A percentile compares a stretch with the other conserved stretches of the same genome.
Evolutionary conservation across 2,888 invertebrate species (phyloP).

Genomic region (Drosophila algonquin): DNA sequence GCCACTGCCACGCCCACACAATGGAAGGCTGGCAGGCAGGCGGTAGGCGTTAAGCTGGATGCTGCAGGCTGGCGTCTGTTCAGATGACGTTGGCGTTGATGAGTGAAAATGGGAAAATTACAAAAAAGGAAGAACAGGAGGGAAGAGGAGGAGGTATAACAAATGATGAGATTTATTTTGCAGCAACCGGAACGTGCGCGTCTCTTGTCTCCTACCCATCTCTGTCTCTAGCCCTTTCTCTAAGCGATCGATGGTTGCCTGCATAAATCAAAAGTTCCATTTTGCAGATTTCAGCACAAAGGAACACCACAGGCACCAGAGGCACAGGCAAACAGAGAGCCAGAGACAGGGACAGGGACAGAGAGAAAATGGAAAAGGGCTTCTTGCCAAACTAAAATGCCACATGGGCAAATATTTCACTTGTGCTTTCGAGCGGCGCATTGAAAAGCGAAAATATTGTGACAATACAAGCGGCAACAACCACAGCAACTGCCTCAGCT

Average conservation of each 20-base stretch:
- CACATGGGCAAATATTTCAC: slow-evolving; percentile 76
- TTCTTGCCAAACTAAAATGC: slow-evolving; percentile 68
- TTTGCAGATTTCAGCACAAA: slow-evolving; percentile 60
- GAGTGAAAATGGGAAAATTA: slow-evolving; percentile 73
- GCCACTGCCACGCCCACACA: slow-evolving; percentile 73
- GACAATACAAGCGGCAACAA: slow-evolving; percentile 62
- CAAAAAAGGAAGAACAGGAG: slow-evolving; percentile 51
- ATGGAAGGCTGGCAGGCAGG: slow-evolving; percentile 11
- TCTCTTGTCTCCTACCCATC: slow-evolving; percentile 3
- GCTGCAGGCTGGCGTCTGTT: slow-evolving; percentile 8
- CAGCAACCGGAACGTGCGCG: not conserved
- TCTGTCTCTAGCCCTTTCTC: slow-evolving; percentile 17
- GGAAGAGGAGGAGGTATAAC: slow-evolving; percentile 43
- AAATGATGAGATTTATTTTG: slow-evolving; percentile 63
- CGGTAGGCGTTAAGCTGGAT: slow-evolving; percentile 4
- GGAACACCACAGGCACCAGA: slow-evolving; percentile 8
- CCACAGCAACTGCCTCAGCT: slow-evolving; percentile 31
- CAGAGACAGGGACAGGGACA: slow-evolving; percentile 1
- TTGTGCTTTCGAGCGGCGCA: slow-evolving; percentile 75
- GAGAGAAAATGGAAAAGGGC: slow-evolving; percentile 37
- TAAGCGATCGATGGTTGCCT: slow-evolving; percentile 47
- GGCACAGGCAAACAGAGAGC: slow-evolving; percentile 21
- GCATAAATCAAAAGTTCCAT: slow-evolving; percentile 76
- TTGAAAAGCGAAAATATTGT: slow-evolving; percentile 80
- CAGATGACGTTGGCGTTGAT: slow-evolving; percentile 59